Conservation (phyloP, 2,888 invertebrate species). For the Nymphalis urticae region DNA sequence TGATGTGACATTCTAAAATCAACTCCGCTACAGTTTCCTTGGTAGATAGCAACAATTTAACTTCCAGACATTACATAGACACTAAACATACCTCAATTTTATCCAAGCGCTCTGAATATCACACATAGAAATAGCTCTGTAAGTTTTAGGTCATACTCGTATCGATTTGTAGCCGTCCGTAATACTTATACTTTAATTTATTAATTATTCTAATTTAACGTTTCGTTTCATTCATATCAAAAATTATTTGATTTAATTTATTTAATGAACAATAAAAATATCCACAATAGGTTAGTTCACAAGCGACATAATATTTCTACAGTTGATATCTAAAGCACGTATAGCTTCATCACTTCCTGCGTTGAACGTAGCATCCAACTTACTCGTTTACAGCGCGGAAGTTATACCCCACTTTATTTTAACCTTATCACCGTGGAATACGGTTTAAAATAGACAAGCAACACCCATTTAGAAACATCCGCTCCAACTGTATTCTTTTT, state of each 20-base stretch:
- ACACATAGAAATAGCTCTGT: background rate
- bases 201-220: background rate
- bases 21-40: background rate
- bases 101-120: background rate
- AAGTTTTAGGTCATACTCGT: background rate
- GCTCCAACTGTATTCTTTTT: conserved; percentile 8
- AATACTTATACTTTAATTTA: background rate
- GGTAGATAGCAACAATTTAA: background rate
- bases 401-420: background rate
- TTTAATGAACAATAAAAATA: background rate
- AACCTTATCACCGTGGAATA: conserved; percentile 8
- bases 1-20: background rate
- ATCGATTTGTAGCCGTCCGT: background rate
- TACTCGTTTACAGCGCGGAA: conserved; percentile 3
- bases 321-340: conserved; percentile 1
- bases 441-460: conserved; percentile 3
- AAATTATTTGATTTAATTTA: too few relatives aligned
- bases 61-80: too few relatives aligned
- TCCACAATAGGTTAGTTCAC: background rate
- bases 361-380: conserved; percentile 9
- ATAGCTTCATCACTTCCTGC: conserved; percentile 10
- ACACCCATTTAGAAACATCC: background rate
- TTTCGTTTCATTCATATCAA: too few relatives aligned
- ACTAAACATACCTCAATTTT: too few relatives aligned
- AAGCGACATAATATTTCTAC: background rate